Conservation (phyloP, 1,140 invertebrate genomes). For the Orius laevigatus region DNA sequence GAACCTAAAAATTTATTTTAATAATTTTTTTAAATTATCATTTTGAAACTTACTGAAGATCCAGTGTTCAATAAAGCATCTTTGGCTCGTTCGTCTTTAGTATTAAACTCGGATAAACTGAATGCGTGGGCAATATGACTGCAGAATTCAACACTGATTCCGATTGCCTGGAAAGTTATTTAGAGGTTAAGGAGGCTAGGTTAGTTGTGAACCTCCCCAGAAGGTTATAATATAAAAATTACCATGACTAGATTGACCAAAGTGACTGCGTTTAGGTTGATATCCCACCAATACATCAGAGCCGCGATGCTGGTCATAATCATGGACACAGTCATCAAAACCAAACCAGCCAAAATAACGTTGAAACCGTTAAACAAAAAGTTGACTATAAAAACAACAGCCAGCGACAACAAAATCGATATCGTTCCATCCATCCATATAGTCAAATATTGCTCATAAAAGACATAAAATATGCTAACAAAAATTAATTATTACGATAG, state of each 20-base stretch:
- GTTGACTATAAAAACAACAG: constrained; percentile 86
- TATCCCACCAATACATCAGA: constrained; percentile 94
- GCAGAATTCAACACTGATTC: constrained; percentile 97
- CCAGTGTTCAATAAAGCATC: constrained; percentile 86
- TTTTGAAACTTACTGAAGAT: constrained; percentile 54
- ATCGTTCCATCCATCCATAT: constrained; percentile 82
- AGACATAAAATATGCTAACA: constrained; percentile 90
- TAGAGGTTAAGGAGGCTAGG: background rate
- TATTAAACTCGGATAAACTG: constrained; percentile 51
- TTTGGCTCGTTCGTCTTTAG: constrained; percentile 54
- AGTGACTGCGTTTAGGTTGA: constrained; percentile 90
- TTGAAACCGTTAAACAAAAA: constrained; percentile 90
- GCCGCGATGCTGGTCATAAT: constrained; percentile 83
- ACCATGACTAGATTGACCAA: constrained; percentile 97
- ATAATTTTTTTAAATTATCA: background rate
- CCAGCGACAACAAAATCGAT: constrained; percentile 71
- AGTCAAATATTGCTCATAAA: constrained; percentile 97
- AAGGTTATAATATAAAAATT: constrained; percentile 22
- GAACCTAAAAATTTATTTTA: constrained; percentile 32
- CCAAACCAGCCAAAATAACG: constrained; percentile 70
- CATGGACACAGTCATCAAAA: constrained; percentile 83
- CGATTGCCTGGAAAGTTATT: constrained; percentile 54
- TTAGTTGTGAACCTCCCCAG: background rate
- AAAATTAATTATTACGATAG: constrained; percentile 16
- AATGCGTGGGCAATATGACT: constrained; percentile 92